phyloP scores from a whole-genome alignment of 2,113 vertebrate species.

The Xyliphius kryptos region DNA sequence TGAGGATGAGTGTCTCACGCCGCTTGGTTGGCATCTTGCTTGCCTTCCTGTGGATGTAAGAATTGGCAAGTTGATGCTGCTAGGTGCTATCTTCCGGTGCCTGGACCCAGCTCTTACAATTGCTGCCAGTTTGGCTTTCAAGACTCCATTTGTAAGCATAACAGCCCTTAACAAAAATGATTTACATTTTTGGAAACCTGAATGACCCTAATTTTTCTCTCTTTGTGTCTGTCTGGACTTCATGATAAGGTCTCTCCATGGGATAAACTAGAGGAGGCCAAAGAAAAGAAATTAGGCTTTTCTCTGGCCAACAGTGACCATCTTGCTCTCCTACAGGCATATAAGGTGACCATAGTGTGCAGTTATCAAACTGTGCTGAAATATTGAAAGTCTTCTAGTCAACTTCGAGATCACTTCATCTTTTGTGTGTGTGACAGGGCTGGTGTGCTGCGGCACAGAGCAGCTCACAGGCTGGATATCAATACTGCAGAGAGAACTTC shows the following conservation, averaged over 20 bases:
- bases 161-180: no score
- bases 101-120: constrained; percentile 93
- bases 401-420: not conserved
- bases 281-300: constrained; percentile 84
- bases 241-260: constrained; percentile 79
- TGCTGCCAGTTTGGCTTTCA: constrained; percentile 91
- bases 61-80: constrained; percentile 94
- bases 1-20: constrained; percentile 79
- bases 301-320: constrained; percentile 88
- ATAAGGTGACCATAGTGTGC: constrained; percentile 67
- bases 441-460: constrained; percentile 78
- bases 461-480: constrained; percentile 66
- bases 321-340: constrained; percentile 85
- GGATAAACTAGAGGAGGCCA: constrained; percentile 93
- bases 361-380: not conserved
- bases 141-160: constrained; percentile 87
- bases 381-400: not conserved
- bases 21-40: constrained; percentile 92
- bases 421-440: constrained; percentile 58
- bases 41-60: constrained; percentile 93
- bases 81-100: constrained; percentile 95
- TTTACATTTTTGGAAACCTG: no score
- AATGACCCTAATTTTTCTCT: not conserved
- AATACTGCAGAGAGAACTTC: constrained; percentile 90
- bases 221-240: not conserved